These are phyloP conservation scores for Mionectes olivaceus DNA, from an alignment of 2,797 vertebrate species.

Conservation along the genomic window DNA sequence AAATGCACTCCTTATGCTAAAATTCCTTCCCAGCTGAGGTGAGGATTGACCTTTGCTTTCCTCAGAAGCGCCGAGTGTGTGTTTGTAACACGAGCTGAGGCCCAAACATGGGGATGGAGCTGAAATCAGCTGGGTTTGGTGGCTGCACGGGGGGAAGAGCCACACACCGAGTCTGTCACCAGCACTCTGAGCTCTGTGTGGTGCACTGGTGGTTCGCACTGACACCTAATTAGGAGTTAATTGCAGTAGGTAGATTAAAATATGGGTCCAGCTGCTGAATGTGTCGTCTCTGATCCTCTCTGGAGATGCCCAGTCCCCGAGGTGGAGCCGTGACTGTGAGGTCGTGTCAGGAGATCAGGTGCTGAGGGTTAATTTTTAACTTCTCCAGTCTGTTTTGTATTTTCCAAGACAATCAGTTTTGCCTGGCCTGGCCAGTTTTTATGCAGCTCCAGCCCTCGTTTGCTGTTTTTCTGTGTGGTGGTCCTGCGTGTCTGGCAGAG, in stretches of 20 bases:
- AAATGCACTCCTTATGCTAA: not conserved
- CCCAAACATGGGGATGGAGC: not conserved
- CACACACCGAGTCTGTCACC: not conserved
- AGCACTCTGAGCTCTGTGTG: not conserved
- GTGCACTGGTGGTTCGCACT: not conserved
- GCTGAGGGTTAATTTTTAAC: not conserved
- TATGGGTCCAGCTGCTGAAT: not conserved
- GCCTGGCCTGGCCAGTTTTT: slow-evolving; percentile 47
- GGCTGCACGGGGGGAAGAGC: not conserved
- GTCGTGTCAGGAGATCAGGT: not conserved
- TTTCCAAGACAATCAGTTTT: slow-evolving; percentile 34
- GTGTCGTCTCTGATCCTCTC: not conserved
- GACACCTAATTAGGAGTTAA: not conserved
- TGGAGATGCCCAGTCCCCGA: not conserved
- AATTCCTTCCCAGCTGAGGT: slow-evolving; percentile 10
- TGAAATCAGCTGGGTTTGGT: not conserved
- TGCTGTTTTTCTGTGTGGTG: not conserved
- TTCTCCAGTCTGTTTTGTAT: not conserved
- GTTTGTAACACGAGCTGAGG: slow-evolving; percentile 22
- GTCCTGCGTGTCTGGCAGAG: slow-evolving; percentile 1
- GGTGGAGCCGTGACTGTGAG: not conserved
- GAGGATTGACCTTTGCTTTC: not conserved
- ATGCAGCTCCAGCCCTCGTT: slow-evolving; percentile 8
- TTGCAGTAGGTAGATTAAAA: not conserved
- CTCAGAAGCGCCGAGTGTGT: slow-evolving; percentile 49